Evolutionary conservation across 2,888 invertebrate species (phyloP), one percentile per base, ranked within the genome.

Genomic region (Geotrupes spiniger): DNA sequence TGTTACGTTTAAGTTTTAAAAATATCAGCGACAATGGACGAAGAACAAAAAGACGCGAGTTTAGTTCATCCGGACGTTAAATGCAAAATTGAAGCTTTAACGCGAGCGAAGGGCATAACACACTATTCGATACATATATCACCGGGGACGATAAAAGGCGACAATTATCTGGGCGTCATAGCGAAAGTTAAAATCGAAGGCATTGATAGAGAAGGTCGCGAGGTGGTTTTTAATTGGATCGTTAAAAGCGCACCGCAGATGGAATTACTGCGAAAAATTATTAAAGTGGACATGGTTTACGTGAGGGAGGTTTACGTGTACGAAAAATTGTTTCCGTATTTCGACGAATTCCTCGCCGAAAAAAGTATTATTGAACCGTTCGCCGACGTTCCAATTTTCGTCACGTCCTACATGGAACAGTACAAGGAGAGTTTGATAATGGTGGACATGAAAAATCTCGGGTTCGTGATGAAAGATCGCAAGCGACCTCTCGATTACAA

Each of bases 81-180:
- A 15, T 11, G 10, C 1, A 28, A 40, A 40, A 14, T 40, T 2
- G 6, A 15, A n/a, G 6, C 2, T 2, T 26, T 40, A 10, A 10
- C 15, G 15, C 8, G 26, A 8, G 14, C 10, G n/a, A 26, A 21
- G n/a, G 40, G 40, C 10, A 40, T 40, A 16, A 6, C 8, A 1
- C 14, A 27, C 9, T 28, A 11, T 27, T 15, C n/a, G 1, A 40
- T 40, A 11, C n/a, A 26, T 2, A 15, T 11, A 10, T 27, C 14
- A 16, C 11, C 53, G 2, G 66, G 63, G 5, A 55, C 59, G 5
- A 38, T 52, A 10, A 58, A 52, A 40, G 65, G 64, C 4, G 64
- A 64, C 39, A 66, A 66, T 46, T 65, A 62, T 46, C 45, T 64
- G 25, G 65, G 65, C 3, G 52, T 58, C 6, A 58, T 63, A 21